Evolutionary conservation across 2,888 invertebrate genomes (phyloP), one percentile per base, ranked within the genome.

Genomic region (Polymixis lichenea): DNA sequence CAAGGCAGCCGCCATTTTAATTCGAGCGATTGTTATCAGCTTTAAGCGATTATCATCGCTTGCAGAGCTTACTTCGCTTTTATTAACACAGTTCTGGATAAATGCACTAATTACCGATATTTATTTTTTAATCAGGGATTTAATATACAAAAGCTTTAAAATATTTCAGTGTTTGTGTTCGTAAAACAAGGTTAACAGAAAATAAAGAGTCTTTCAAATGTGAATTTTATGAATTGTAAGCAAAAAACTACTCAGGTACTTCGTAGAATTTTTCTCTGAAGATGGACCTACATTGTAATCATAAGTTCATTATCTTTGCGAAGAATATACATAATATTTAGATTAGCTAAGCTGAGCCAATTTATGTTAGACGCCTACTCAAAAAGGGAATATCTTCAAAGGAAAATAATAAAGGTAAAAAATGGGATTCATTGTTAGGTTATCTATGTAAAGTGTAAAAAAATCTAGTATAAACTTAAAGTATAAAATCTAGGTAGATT

Each of bases 1-100:
- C 51, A 51, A 76, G 13, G 61, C 49, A 38, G 51, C 1, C 3
- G 17, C n/a, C 38, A 62, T 75, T 75, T 75, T 62, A 75, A 75
- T 82, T 43, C 61, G n/a, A 75, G 32, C 55, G 62, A 78, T 76
- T 78, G 43, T 56, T 51, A 75, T 82, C 66, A 62, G 51, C 13
- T 66, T 75, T 46, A 81, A 78, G 58, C 43, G 56, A 46, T 51
- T 51, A 64, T 56, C 22, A n/a, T 38, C 62, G 62, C 60, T 78
- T 75, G 49, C 65, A 75, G 49, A 11, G n/a, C 28, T 51, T 51
- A 51, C 22, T 72, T 72, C 28, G 22, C 49, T 80, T 75, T 71
- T 38, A 49, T 69, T 43, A 43, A 38, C 15, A 8, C n/a, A 5
- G 17, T 65, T 51, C 74, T 55, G 28, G 1, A 80, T 51, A 56